These are phyloP conservation scores for Cancer borealis DNA, from an alignment of 2,888 invertebrate species.

Conservation along the genomic window DNA sequence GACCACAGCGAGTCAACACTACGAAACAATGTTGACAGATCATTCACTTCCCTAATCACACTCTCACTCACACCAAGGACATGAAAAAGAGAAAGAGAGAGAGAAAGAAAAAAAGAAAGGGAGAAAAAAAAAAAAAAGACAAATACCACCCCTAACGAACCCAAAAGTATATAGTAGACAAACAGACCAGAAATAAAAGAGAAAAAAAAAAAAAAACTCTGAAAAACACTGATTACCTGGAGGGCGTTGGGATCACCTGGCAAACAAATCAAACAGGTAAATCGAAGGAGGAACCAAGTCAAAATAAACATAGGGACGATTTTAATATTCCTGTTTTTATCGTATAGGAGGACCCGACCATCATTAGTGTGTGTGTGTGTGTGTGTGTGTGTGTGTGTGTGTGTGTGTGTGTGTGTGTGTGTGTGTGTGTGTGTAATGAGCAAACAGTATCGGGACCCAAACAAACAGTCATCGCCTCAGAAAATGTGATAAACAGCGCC, in stretches of 20 bases:
- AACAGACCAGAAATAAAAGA: background rate
- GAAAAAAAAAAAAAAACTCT: background rate
- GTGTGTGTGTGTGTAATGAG: slow-evolving; percentile 40
- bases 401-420: slow-evolving; percentile 29
- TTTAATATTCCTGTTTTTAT: background rate
- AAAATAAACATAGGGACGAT: background rate
- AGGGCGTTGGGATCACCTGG: background rate
- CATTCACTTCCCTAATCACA: too few species aligned
- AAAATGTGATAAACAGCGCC: background rate
- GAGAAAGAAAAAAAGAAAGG: background rate
- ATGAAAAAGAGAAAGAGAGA: background rate
- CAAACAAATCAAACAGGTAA: background rate
- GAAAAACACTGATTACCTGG: background rate
- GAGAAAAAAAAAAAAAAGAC: background rate
- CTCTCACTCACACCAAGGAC: too few species aligned
- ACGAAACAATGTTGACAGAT: too few species aligned
- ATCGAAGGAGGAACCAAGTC: background rate
- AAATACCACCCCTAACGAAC: background rate
- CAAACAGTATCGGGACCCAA: background rate
- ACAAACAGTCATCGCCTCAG: background rate
- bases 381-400: slow-evolving; percentile 20
- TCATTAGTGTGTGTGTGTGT: background rate
- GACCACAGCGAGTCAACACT: too few species aligned
- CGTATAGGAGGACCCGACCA: background rate
- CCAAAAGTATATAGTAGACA: background rate